A percentile compares a stretch with the other conserved stretches of the same genome.
Evolutionary conservation across 2,113 vertebrate genomes (phyloP).

Genomic region (Xyrauchen texanus): DNA sequence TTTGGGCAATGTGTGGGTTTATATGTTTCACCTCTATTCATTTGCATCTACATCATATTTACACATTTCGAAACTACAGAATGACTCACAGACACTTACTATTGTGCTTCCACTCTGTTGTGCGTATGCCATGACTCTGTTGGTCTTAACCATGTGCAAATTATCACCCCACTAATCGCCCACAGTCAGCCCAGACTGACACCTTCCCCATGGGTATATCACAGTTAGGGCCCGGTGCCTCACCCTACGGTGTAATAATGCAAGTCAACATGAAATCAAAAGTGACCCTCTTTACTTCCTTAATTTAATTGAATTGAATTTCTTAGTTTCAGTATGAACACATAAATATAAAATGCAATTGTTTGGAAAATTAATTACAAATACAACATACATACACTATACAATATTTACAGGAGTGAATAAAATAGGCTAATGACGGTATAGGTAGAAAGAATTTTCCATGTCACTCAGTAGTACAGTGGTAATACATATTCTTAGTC

Average conservation of each 20-base stretch:
- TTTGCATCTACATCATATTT: constrained; percentile 51
- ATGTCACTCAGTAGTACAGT: too few relatives aligned
- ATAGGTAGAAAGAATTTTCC: too few relatives aligned
- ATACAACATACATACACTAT: too few relatives aligned
- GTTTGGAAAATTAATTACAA: too few relatives aligned
- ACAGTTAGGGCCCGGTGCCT: neutral
- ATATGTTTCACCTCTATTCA: constrained; percentile 30
- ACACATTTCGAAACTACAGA: constrained; percentile 53
- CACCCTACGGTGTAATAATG: neutral
- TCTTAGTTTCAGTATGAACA: too few relatives aligned
- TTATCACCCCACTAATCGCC: constrained; percentile 17
- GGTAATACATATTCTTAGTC: too few relatives aligned
- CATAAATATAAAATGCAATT: too few relatives aligned
- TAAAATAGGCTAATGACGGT: too few relatives aligned
- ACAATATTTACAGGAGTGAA: too few relatives aligned
- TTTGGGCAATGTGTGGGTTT: constrained; percentile 34
- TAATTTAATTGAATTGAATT: neutral
- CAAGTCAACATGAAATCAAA: neutral
- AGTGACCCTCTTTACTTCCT: neutral
- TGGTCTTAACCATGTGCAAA: constrained; percentile 35
- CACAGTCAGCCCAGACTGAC: constrained; percentile 22
- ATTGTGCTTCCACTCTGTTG: constrained; percentile 34
- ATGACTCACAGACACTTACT: constrained; percentile 48
- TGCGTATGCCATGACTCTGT: constrained; percentile 16
- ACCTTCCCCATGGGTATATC: neutral